Base-by-base conservation (phyloP, 1,140 invertebrate species). In the Cyclargus thomasi region DNA sequence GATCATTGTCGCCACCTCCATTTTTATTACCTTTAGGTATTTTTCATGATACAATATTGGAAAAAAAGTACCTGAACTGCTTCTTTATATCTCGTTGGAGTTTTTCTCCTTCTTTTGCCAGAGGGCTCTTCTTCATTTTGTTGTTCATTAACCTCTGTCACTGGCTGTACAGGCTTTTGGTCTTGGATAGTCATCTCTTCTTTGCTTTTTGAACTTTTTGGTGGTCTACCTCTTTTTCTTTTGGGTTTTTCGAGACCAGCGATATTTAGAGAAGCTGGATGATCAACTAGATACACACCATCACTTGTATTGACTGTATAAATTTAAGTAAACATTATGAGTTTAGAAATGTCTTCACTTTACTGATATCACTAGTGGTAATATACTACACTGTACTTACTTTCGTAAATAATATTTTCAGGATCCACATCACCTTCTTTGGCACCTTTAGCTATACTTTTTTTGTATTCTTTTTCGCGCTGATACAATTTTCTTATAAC, bases 151-250 rank as follows among this genome's bases (percentile, higher is more conserved):
- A 70, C 35, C 64, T 67, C 70, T 35, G 64, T 64, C 55, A 68
- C 69, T 53, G 21, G 18, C 64, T 72, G 80, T 78, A 39, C 17
- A 17, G 18, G 57, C 39, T 75, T 88, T 77, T 75, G 79, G 73
- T 71, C n/a, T 80, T 63, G 70, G 66, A 0, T 74, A 67, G 53
- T 82, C 74, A 84, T 66, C 59, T 91, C 87, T 62, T 86, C 81
- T 16, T 91, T 86, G 21, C 78, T 71, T 86, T 94, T 94, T 1
- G 91, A 88, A 35, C 94, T 94, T 89, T 95, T 95, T 1, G 93
- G 92, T 3, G 94, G 95, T 65, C 95, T 86, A 6, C 95, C 95
- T 64, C 94, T 83, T 85, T 95, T 95, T 68, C 93, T 85, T 79
- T 92, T 92, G 3, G 94, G 94, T 74, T 92, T 94, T 47, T 93